Conservation (phyloP, 2,888 invertebrate genomes). For the Micropterix aruncella region DNA sequence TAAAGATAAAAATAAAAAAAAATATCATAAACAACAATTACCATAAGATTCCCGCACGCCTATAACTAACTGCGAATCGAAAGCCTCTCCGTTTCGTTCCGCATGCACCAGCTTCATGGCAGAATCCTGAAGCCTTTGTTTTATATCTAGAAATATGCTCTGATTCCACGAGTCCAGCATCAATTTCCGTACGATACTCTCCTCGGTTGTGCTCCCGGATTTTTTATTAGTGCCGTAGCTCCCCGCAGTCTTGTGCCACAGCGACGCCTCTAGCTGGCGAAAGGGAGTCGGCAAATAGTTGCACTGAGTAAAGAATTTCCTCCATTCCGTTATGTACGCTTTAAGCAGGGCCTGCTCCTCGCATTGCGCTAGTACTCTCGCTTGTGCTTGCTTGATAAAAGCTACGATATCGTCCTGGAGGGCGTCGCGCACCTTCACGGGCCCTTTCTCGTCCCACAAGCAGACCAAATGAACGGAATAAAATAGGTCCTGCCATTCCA, state of each 20-base stretch:
- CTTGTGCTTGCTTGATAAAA: conserved; percentile 88
- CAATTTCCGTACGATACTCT: conserved; percentile 83
- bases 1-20: too few species aligned
- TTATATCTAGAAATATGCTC: conserved; percentile 91
- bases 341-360: conserved; percentile 92
- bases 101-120: conserved; percentile 96
- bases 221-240: conserved; percentile 34
- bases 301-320: conserved; percentile 95
- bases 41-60: conserved; percentile 96
- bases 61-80: conserved; percentile 94
- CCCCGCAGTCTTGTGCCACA: conserved; percentile 38
- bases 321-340: conserved; percentile 96
- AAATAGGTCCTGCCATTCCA: conserved; percentile 97
- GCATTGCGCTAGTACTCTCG: conserved; percentile 75
- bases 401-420: conserved; percentile 86
- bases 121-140: conserved; percentile 82
- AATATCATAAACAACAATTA: conserved; percentile 21
- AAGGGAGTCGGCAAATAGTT: conserved; percentile 95
- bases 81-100: conserved; percentile 94
- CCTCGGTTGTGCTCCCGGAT: conserved; percentile 53
- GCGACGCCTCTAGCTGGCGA: conserved; percentile 76
- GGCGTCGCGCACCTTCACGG: conserved; percentile 66
- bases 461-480: conserved; percentile 92
- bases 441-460: conserved; percentile 94
- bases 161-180: conserved; percentile 99